These are phyloP conservation scores for Liasis olivaceus DNA, from an alignment of 2,797 vertebrate genomes.

Conservation along the genomic window DNA sequence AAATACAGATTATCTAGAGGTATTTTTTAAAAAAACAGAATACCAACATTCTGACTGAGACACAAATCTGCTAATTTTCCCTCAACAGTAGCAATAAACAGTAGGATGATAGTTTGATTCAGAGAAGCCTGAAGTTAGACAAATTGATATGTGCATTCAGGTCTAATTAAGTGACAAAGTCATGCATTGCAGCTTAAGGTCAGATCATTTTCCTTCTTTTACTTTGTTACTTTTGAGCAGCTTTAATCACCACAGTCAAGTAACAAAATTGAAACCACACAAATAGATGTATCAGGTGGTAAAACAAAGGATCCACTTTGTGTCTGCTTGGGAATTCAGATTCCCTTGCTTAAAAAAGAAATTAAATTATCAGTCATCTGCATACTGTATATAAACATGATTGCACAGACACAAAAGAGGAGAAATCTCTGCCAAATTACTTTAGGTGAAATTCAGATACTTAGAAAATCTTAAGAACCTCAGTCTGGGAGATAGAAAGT, in stretches of 20 bases:
- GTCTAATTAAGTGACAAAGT: conserved; percentile 43
- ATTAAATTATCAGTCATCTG: conserved; percentile 16
- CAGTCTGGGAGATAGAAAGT: conserved; percentile 47
- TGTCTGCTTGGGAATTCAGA: conserved; percentile 17
- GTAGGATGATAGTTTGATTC: not conserved
- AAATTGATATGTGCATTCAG: conserved; percentile 27
- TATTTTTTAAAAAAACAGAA: not conserved
- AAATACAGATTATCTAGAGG: not conserved
- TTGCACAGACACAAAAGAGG: not conserved
- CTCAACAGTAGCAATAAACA: conserved; percentile 8
- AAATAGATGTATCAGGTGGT: conserved; percentile 33
- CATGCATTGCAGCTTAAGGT: conserved; percentile 30
- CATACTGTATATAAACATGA: conserved; percentile 21
- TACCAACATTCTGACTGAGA: not conserved
- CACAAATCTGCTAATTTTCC: not conserved
- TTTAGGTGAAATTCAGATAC: conserved; percentile 56
- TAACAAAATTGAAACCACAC: conserved; percentile 41
- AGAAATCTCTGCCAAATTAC: conserved; percentile 35
- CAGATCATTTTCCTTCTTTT: conserved; percentile 19
- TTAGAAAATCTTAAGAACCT: conserved; percentile 37
- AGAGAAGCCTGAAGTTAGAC: conserved; percentile 10
- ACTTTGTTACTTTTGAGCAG: conserved; percentile 19
- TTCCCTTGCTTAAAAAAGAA: conserved; percentile 38
- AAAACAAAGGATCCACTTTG: conserved; percentile 51
- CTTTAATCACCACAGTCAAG: conserved; percentile 38